A percentile compares a stretch with the other conserved stretches of the same genome.
Conservation (phyloP, 2,113 vertebrate species). For the Entelurus aequoreus region DNA sequence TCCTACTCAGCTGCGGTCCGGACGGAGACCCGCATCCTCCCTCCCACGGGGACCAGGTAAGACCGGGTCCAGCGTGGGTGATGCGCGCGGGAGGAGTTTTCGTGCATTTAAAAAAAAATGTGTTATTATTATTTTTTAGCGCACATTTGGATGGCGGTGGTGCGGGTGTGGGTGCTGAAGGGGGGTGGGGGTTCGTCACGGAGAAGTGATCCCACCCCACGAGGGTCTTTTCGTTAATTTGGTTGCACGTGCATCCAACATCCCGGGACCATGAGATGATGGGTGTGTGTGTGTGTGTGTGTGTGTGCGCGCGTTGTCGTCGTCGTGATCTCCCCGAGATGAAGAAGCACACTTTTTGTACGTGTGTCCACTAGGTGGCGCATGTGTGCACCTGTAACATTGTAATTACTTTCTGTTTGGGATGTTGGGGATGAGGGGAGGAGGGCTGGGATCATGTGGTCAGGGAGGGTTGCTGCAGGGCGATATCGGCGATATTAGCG, state of each 20-base stretch:
- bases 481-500: too few species aligned
- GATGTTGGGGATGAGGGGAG: not conserved
- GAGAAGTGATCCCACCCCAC: not conserved
- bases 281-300: not conserved
- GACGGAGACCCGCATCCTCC: slow-evolving; percentile 29
- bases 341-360: too few species aligned
- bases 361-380: too few species aligned
- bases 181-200: not conserved
- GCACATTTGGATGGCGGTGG: not conserved
- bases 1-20: slow-evolving; percentile 51
- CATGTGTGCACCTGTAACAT: slow-evolving; percentile 3
- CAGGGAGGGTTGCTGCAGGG: too few species aligned
- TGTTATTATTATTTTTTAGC: too few species aligned
- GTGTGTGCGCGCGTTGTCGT: not conserved
- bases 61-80: not conserved
- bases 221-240: too few species aligned
- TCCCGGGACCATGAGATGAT: not conserved
- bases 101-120: too few species aligned
- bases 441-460: too few species aligned
- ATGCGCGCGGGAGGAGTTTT: too few species aligned
- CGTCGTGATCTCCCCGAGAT: too few species aligned
- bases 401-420: not conserved
- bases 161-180: not conserved
- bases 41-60: slow-evolving; percentile 3
- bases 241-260: too few species aligned